These are phyloP conservation scores for Pseudachorutes palmiensis DNA, from an alignment of 1,140 invertebrate species.

Conservation along the genomic window DNA sequence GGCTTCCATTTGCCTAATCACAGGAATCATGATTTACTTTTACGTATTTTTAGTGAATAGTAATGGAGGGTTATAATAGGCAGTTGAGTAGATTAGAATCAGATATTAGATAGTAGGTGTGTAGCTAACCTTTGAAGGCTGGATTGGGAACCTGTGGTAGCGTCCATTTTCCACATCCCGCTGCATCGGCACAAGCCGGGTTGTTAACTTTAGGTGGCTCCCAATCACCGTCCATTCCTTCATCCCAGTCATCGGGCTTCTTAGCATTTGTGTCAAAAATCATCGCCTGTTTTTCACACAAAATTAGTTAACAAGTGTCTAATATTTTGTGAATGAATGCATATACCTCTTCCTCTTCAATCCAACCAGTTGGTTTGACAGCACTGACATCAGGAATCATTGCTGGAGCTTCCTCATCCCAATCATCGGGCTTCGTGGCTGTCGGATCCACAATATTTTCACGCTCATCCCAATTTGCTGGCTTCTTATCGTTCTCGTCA, in stretches of 20 bases:
- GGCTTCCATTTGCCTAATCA: slow-evolving; percentile 62
- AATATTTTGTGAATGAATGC: slow-evolving; percentile 9
- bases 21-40: neutral
- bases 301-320: neutral
- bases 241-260: slow-evolving; percentile 56
- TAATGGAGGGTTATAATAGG: no score
- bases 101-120: no score
- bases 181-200: slow-evolving; percentile 69
- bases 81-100: no score
- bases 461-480: slow-evolving; percentile 92
- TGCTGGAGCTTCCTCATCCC: slow-evolving; percentile 86
- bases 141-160: slow-evolving; percentile 81
- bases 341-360: slow-evolving; percentile 68
- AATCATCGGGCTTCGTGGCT: slow-evolving; percentile 82
- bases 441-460: slow-evolving; percentile 88
- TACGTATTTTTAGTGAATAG: no score
- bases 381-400: slow-evolving; percentile 83
- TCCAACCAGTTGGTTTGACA: slow-evolving; percentile 82
- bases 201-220: slow-evolving; percentile 89
- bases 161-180: slow-evolving; percentile 88
- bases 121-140: slow-evolving; percentile 78
- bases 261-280: slow-evolving; percentile 31
- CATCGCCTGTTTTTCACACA: slow-evolving; percentile 45
- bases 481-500: slow-evolving; percentile 83
- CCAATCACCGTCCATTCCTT: slow-evolving; percentile 98